Conservation (phyloP, 2,113 vertebrate genomes). For the Perca fluviatilis region DNA sequence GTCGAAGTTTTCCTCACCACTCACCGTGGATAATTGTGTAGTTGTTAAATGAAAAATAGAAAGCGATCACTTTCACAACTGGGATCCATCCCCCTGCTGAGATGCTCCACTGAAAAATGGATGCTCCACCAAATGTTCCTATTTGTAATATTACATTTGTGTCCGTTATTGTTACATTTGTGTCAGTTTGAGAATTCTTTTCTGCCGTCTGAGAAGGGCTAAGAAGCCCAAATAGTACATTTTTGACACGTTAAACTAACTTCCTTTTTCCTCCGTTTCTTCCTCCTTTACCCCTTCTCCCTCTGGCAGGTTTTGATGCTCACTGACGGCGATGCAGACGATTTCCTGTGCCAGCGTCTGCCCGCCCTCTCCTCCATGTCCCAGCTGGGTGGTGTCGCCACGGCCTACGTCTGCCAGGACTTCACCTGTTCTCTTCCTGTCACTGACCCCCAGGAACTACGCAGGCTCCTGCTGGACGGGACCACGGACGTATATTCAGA, state of each 20-base stretch:
- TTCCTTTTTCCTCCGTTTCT: background rate
- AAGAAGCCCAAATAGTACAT: no score
- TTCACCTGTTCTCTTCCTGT: conserved; percentile 90
- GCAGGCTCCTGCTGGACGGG: conserved; percentile 83
- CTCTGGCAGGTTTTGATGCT: conserved; percentile 90
- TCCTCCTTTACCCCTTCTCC: no score
- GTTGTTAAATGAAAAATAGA: background rate
- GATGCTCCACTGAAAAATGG: background rate
- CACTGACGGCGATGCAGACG: conserved; percentile 81
- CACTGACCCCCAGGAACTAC: conserved; percentile 88
- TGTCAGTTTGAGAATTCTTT: background rate
- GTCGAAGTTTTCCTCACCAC: no score
- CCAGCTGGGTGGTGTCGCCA: conserved; percentile 84
- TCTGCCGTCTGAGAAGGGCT: no score
- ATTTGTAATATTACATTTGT: background rate
- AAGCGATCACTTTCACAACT: background rate
- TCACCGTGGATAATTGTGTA: background rate
- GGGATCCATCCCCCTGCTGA: background rate
- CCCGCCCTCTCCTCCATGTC: conserved; percentile 87
- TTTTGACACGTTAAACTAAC: background rate
- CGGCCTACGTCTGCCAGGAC: conserved; percentile 91
- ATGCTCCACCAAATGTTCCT: background rate
- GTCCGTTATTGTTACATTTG: no score
- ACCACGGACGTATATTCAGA: background rate
- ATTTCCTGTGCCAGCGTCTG: conserved; percentile 89